These are phyloP conservation scores for Nemotelus pantherinus DNA, from an alignment of 2,888 invertebrate genomes.

Conservation along the genomic window DNA sequence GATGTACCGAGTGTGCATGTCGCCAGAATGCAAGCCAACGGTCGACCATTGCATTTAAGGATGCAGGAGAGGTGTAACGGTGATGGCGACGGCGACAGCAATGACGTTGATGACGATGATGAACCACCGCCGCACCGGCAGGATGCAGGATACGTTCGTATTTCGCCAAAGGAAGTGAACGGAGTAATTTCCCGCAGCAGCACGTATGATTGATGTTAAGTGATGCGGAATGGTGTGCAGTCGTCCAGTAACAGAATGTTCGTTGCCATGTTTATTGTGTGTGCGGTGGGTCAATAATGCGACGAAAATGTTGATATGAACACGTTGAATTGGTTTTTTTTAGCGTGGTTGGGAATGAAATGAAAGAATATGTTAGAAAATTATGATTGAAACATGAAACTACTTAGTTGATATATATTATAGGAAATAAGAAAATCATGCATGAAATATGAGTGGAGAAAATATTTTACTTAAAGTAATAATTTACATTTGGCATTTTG, in stretches of 20 bases:
- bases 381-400: neutral
- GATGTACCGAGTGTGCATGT: neutral
- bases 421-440: neutral
- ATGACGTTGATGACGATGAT: constrained; percentile 16
- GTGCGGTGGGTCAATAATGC: neutral
- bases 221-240: constrained; percentile 22
- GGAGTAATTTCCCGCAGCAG: constrained; percentile 28
- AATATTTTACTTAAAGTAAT: neutral
- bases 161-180: constrained; percentile 25
- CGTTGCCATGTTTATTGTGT: constrained; percentile 15
- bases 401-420: neutral
- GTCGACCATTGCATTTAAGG: neutral
- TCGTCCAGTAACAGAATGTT: constrained; percentile 9
- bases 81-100: neutral
- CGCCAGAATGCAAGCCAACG: neutral
- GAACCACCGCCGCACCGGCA: neutral
- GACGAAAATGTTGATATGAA: neutral
- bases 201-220: constrained; percentile 33
- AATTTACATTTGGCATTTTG: too few relatives aligned
- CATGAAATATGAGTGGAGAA: constrained; percentile 21
- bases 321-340: constrained; percentile 4
- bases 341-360: neutral
- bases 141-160: constrained; percentile 6
- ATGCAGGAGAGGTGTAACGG: neutral
- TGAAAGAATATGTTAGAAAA: neutral